phyloP scores from a whole-genome alignment of 2,113 vertebrate genomes.

The Cacatua alba region DNA sequence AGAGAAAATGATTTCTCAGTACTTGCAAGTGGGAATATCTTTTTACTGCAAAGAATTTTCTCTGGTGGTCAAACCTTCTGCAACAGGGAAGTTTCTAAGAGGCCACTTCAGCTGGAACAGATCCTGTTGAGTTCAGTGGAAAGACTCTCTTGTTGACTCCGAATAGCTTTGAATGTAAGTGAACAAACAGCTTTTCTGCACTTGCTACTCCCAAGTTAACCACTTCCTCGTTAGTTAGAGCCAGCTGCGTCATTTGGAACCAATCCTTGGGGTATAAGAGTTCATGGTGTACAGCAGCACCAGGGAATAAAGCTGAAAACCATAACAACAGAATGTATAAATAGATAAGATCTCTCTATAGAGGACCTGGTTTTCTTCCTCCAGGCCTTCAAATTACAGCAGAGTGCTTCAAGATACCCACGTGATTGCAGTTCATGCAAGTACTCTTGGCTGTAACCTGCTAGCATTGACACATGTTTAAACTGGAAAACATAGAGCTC shows the following conservation, averaged over 20 bases:
- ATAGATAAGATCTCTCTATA: background rate
- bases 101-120: background rate
- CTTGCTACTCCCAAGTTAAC: slow-evolving; percentile 19
- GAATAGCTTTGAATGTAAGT: background rate
- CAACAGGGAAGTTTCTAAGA: background rate
- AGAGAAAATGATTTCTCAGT: background rate
- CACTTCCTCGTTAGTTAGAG: slow-evolving; percentile 34
- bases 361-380: background rate
- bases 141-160: background rate
- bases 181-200: slow-evolving; percentile 12
- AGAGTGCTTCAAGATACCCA: background rate
- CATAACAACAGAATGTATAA: slow-evolving; percentile 5
- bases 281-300: slow-evolving; percentile 11
- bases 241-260: slow-evolving; percentile 51
- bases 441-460: background rate
- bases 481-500: background rate
- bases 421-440: background rate
- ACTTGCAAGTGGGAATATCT: background rate
- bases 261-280: background rate
- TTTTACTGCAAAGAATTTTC: background rate
- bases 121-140: background rate
- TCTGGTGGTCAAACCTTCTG: background rate
- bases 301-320: slow-evolving; percentile 42
- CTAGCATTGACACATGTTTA: background rate
- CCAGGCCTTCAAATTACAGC: background rate